These are phyloP conservation scores for Oscheius sp. DNA, from an alignment of 2,888 invertebrate genomes.

Conservation along the genomic window DNA sequence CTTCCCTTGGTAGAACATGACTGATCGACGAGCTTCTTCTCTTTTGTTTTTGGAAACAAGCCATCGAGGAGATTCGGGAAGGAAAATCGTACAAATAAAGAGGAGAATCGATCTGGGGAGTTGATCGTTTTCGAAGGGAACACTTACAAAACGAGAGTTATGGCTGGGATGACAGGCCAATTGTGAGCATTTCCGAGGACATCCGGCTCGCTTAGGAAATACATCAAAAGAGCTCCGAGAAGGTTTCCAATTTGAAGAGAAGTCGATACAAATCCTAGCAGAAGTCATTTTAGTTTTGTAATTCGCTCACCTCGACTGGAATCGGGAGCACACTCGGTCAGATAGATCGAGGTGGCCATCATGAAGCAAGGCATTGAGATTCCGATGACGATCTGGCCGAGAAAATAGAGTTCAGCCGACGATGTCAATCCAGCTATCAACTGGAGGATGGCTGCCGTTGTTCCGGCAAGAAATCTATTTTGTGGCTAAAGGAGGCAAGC, in stretches of 20 bases:
- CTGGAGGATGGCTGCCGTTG: conserved; percentile 20
- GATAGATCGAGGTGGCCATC: conserved; percentile 35
- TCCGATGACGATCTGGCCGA: conserved; percentile 30
- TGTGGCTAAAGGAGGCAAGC: background rate
- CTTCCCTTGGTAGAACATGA: conserved; percentile 37
- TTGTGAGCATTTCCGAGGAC: conserved; percentile 7
- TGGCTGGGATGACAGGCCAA: conserved; percentile 24
- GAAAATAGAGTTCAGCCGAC: conserved; percentile 38
- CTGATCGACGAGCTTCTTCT: conserved; percentile 36
- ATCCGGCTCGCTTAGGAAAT: conserved; percentile 2
- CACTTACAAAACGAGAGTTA: conserved; percentile 38
- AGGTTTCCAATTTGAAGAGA: conserved; percentile 8
- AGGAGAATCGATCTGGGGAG: conserved; percentile 27
- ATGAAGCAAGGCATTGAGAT: conserved; percentile 19
- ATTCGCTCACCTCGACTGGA: conserved; percentile 23
- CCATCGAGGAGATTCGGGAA: conserved; percentile 54
- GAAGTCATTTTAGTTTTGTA: background rate
- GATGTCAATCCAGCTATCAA: conserved; percentile 30
- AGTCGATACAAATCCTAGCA: conserved; percentile 19
- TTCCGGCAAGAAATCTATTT: conserved; percentile 9
- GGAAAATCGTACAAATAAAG: conserved; percentile 22
- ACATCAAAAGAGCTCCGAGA: conserved; percentile 21
- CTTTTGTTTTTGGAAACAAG: conserved; percentile 32
- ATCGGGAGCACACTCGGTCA: conserved; percentile 46
- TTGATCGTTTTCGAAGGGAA: background rate